Conservation (phyloP, 2,797 vertebrate genomes). For the Syngnathus rostellatus region DNA sequence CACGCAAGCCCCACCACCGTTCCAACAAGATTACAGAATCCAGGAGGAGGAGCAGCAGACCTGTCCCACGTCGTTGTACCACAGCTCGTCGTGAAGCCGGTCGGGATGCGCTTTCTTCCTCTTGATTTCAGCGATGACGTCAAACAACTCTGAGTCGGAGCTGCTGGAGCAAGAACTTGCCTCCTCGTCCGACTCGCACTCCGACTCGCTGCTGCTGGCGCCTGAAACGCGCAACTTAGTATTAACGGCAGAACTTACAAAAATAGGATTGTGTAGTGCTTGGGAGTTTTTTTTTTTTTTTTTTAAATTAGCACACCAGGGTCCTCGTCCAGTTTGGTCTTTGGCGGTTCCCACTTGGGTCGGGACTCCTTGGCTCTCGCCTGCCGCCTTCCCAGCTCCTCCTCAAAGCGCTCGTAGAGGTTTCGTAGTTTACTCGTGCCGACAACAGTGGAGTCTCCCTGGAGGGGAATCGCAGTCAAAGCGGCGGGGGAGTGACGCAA, state of each 20-base stretch:
- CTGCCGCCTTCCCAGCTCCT: constrained; percentile 84
- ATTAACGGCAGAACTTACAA: background rate
- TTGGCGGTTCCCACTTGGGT: constrained; percentile 91
- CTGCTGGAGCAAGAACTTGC: constrained; percentile 89
- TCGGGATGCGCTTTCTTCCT: constrained; percentile 96
- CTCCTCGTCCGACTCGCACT: constrained; percentile 84
- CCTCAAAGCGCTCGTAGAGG: constrained; percentile 86
- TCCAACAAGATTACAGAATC: background rate
- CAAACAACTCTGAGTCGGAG: constrained; percentile 91
- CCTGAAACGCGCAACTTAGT: constrained; percentile 21
- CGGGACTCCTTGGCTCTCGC: constrained; percentile 79
- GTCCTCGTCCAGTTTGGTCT: constrained; percentile 91
- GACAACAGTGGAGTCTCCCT: constrained; percentile 96
- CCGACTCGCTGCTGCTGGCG: constrained; percentile 88
- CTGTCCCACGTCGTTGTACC: constrained; percentile 98
- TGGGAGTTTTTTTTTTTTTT: too few species aligned
- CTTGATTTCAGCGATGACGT: constrained; percentile 97
- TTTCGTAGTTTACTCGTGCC: constrained; percentile 88
- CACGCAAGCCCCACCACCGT: background rate
- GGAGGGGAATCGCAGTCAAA: background rate
- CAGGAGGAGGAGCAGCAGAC: constrained; percentile 48
- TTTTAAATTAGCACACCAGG: constrained; percentile 61
- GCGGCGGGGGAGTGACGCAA: background rate
- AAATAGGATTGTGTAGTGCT: background rate
- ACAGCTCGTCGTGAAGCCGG: constrained; percentile 93